Evolutionary conservation across 2,888 invertebrate genomes (phyloP), one percentile per base, ranked within the genome.

Genomic region (Frankliniella fusca): DNA sequence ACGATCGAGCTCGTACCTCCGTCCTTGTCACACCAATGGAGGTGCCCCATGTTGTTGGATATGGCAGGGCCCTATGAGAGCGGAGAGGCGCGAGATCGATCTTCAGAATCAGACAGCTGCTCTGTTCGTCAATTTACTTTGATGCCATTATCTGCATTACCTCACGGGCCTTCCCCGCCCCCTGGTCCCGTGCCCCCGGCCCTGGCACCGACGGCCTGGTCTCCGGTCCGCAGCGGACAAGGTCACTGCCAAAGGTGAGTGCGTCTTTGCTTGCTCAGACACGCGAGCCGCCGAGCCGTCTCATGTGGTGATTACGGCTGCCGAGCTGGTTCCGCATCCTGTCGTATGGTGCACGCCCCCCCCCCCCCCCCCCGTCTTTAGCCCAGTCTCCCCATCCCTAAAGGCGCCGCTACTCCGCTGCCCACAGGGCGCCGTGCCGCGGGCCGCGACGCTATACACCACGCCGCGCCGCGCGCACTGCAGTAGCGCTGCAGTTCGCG

Each of bases 401-500:
- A 54, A 15, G 54, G 70, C 70, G 70, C 9, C 70, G 70, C 70
- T 76, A 76, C 70, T 27, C 70, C 70, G 11, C 15, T 8, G 61
- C 61, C 61, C 61, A 61, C 70, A 27, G 23, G 70, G 70, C 70
- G 70, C 70, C 27, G 70, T 27, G 27, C n/a, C 70, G 70, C 65
- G 20, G 65, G 70, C 23, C 23, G 70, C 27, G 70, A n/a, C n/a
- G 61, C 38, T 38, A 38, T 38, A 38, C 38, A 5, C 38, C 38
- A 38, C 38, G 38, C 54, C 18, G 18, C 54, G 54, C 10, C 54
- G 10, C 54, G 54, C 15, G 54, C 8, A 23, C 65, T 3, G 23
- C 70, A 23, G 23, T 23, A 23, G 70, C 70, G 27, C 70, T 76
- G 70, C 70, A 76, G 70, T 76, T n/a, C 70, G 70, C 70, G 27